These are phyloP conservation scores for Hycleus phaleratus DNA, from an alignment of 1,140 invertebrate species.

Conservation along the genomic window DNA sequence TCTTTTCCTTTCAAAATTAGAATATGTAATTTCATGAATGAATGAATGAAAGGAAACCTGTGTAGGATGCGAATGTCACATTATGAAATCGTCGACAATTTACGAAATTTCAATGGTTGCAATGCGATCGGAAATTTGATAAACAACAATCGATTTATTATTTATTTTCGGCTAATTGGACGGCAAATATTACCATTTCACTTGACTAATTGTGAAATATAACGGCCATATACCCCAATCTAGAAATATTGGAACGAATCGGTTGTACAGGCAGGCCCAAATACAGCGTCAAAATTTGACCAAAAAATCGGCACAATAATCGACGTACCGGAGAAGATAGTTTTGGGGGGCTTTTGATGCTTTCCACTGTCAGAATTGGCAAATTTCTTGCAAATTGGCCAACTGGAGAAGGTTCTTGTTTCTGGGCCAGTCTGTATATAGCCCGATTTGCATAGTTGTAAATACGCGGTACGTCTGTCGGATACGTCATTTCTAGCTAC, in stretches of 20 bases:
- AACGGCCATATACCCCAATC: conserved; percentile 2
- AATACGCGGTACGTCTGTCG: conserved; percentile 21
- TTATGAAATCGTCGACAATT: conserved; percentile 1
- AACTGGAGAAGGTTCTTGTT: neutral
- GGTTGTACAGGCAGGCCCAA: neutral
- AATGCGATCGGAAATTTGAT: too few relatives aligned
- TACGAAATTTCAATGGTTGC: too few relatives aligned
- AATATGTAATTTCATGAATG: conserved; percentile 21
- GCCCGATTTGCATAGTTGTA: conserved; percentile 24
- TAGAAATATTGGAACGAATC: neutral
- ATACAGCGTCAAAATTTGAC: too few relatives aligned
- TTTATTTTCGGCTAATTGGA: conserved; percentile 3
- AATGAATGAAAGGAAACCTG: conserved; percentile 4
- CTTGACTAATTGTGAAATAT: conserved; percentile 14
- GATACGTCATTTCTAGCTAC: conserved; percentile 16
- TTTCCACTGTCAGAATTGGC: too few relatives aligned
- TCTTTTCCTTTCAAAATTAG: conserved; percentile 7
- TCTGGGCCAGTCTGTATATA: neutral
- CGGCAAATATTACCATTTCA: conserved; percentile 1
- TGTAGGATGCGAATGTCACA: conserved; percentile 8
- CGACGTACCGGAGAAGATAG: too few relatives aligned
- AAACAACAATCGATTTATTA: too few relatives aligned
- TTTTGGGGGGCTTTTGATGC: too few relatives aligned
- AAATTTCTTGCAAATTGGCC: too few relatives aligned
- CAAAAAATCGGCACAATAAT: too few relatives aligned